phyloP scores from a whole-genome alignment of 1,140 invertebrate genomes.

The Eupristina koningsbergeri region DNA sequence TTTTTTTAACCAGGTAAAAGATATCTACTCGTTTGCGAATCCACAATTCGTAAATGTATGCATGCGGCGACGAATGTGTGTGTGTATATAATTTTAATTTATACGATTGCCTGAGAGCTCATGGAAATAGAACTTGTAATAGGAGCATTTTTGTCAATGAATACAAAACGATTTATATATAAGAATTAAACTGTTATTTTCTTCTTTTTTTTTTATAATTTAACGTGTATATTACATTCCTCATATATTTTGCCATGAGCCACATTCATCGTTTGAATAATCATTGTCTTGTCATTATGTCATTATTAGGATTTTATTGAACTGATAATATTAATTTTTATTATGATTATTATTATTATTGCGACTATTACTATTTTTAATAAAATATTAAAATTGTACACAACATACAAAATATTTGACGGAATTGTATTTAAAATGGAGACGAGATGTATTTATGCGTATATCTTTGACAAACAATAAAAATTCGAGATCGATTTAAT shows the following conservation, averaged over 20 bases:
- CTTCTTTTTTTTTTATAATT: neutral
- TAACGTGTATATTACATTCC: slow-evolving; percentile 37
- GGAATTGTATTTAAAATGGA: slow-evolving; percentile 45
- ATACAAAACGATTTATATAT: neutral
- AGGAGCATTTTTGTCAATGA: slow-evolving; percentile 23
- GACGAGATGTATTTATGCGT: slow-evolving; percentile 48
- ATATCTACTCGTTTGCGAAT: slow-evolving; percentile 17
- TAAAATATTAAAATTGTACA: slow-evolving; percentile 39
- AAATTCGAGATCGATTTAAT: slow-evolving; percentile 50
- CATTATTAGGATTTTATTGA: slow-evolving; percentile 35
- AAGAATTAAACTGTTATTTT: slow-evolving; percentile 12
- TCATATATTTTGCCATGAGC: slow-evolving; percentile 45
- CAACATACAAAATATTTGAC: slow-evolving; percentile 29
- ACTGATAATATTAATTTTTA: slow-evolving; percentile 35
- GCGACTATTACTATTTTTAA: slow-evolving; percentile 25
- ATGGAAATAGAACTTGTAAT: slow-evolving; percentile 29
- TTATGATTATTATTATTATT: slow-evolving; percentile 26
- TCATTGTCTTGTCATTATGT: slow-evolving; percentile 50
- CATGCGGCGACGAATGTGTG: slow-evolving; percentile 30
- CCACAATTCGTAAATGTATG: slow-evolving; percentile 20
- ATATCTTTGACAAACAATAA: slow-evolving; percentile 50
- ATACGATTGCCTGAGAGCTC: slow-evolving; percentile 44
- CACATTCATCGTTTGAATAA: slow-evolving; percentile 35
- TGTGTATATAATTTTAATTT: slow-evolving; percentile 51
- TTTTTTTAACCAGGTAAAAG: slow-evolving; percentile 27